Percentiles rank a stretch among this genome's conserved stretches.
Evolutionary conservation across 2,888 invertebrate genomes (phyloP).

Genomic region (Ashinkailepas kermadecensis): DNA sequence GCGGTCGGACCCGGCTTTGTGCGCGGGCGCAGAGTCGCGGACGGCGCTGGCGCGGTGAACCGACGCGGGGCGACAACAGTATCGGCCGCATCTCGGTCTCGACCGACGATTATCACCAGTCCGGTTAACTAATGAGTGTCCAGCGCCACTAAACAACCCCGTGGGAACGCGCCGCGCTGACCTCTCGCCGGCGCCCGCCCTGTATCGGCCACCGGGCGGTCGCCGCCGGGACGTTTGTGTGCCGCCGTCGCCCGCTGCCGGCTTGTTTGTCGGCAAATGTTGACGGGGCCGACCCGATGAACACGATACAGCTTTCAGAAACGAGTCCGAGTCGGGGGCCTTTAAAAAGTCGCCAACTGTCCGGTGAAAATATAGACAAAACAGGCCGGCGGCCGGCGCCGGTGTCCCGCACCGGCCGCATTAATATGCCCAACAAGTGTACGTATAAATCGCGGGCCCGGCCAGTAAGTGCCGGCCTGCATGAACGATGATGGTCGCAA

Average conservation of each 20-base stretch:
- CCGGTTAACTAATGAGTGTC: conserved; percentile 18
- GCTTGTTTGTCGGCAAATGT: not conserved
- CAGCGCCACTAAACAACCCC: not conserved
- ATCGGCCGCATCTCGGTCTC: not conserved
- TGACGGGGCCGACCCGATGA: not conserved
- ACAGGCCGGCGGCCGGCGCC: not conserved
- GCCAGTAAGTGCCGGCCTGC: not conserved
- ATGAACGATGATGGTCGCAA: not conserved
- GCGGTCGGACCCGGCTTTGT: not conserved
- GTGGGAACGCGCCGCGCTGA: conserved; percentile 3
- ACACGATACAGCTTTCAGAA: conserved; percentile 3
- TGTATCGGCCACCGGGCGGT: not conserved
- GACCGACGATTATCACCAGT: not conserved
- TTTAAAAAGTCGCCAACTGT: not conserved
- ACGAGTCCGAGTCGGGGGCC: not conserved
- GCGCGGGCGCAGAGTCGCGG: not conserved
- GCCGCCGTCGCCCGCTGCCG: not conserved
- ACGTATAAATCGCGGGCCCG: not conserved
- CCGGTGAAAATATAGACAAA: conserved; percentile 4
- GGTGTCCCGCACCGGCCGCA: not conserved
- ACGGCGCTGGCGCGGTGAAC: not conserved
- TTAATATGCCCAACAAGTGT: not conserved
- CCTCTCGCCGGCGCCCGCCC: not conserved
- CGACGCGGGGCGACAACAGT: conserved; percentile 4
- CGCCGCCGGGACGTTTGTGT: not conserved